Evolutionary conservation across 2,797 vertebrate genomes (phyloP).

Genomic region (Leuciscus waleckii): DNA sequence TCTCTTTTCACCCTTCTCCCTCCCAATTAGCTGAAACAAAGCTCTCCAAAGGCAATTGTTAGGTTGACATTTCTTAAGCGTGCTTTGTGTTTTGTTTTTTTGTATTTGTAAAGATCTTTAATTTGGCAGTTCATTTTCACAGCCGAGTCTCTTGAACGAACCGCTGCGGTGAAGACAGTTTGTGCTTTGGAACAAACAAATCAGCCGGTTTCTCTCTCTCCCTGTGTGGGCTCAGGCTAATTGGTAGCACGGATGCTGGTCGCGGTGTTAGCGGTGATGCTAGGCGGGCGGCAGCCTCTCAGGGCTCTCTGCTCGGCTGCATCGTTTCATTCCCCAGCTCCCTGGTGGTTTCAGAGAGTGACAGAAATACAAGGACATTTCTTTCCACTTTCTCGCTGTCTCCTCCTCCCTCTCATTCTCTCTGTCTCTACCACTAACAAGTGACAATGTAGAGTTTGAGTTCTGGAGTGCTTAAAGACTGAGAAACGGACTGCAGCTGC

Average conservation of each 20-base stretch:
- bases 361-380: constrained; percentile 67
- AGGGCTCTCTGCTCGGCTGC: constrained; percentile 53
- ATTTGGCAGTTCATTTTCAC: constrained; percentile 47
- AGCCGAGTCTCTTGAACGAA: constrained; percentile 25
- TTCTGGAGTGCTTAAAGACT: constrained; percentile 38
- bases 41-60: constrained; percentile 41
- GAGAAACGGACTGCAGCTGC: constrained; percentile 44
- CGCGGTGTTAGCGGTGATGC: constrained; percentile 33
- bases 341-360: constrained; percentile 58
- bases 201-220: constrained; percentile 43
- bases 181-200: constrained; percentile 50
- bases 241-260: constrained; percentile 41
- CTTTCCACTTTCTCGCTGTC: constrained; percentile 48
- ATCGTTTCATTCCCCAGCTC: constrained; percentile 51
- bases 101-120: constrained; percentile 44
- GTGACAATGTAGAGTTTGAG: constrained; percentile 44
- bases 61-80: constrained; percentile 39
- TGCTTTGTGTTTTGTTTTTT: not conserved
- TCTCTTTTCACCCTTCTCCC: constrained; percentile 23
- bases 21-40: constrained; percentile 54
- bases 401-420: constrained; percentile 36
- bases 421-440: constrained; percentile 48
- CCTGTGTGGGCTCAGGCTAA: constrained; percentile 48
- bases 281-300: constrained; percentile 42
- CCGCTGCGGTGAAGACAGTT: constrained; percentile 9